Conservation (phyloP, 2,113 vertebrate species). For the Phrynocephalus versicolor region DNA sequence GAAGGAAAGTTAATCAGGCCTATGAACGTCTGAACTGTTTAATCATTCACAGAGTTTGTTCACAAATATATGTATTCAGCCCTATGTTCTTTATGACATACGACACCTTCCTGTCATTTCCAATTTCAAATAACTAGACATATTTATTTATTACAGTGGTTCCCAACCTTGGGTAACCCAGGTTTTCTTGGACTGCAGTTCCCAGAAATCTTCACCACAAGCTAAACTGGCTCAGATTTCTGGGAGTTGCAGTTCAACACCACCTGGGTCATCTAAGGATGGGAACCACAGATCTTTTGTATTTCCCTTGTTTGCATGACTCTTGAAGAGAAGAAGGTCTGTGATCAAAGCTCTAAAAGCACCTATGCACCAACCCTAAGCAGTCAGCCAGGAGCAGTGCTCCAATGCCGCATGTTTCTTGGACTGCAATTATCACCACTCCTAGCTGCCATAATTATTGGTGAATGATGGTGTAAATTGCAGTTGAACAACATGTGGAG, state of each 20-base stretch:
- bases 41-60: slow-evolving; percentile 3
- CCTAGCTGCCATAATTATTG: not conserved
- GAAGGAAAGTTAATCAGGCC: slow-evolving; percentile 11
- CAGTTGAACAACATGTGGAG: not conserved
- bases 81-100: not conserved
- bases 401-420: not conserved
- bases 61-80: not conserved
- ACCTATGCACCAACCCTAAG: not conserved
- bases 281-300: not conserved
- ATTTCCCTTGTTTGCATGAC: not conserved
- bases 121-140: not conserved
- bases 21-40: slow-evolving; percentile 4
- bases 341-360: not conserved
- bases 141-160: not conserved
- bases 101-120: not conserved
- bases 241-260: too few relatives aligned
- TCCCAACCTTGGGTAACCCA: too few relatives aligned
- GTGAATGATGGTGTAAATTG: not conserved
- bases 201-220: too few relatives aligned
- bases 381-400: too few relatives aligned
- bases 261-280: too few relatives aligned
- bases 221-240: too few relatives aligned
- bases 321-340: not conserved
- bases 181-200: too few relatives aligned
- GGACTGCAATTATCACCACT: not conserved